These are phyloP conservation scores for Lottia scabra DNA, from an alignment of 2,888 invertebrate species.

Conservation along the genomic window DNA sequence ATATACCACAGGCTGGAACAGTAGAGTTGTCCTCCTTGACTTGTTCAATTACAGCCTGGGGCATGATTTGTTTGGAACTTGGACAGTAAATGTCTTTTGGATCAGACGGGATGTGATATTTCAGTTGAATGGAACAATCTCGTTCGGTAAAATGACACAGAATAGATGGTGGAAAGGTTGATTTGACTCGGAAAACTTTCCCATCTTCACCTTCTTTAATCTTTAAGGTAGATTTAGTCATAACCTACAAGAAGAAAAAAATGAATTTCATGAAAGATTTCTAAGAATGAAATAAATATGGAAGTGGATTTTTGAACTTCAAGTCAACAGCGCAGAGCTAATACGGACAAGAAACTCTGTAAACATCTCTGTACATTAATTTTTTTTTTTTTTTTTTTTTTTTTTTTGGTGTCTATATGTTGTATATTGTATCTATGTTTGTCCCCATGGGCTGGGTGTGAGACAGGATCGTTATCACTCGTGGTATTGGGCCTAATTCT, in stretches of 20 bases:
- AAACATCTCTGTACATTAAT: too few species aligned
- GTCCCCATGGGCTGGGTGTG: too few species aligned
- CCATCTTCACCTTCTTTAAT: conserved; percentile 38
- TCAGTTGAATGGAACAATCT: conserved; percentile 18
- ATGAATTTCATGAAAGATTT: not conserved
- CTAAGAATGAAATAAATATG: too few species aligned
- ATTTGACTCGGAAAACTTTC: conserved; percentile 31
- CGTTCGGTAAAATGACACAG: conserved; percentile 32
- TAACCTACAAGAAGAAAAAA: conserved; percentile 7
- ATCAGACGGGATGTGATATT: conserved; percentile 8
- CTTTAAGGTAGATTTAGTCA: conserved; percentile 25
- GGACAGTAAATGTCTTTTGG: conserved; percentile 21
- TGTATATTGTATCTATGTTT: too few species aligned
- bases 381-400: too few species aligned
- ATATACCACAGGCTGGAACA: conserved; percentile 29
- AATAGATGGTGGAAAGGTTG: conserved; percentile 38
- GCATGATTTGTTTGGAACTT: conserved; percentile 12
- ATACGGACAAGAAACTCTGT: too few species aligned
- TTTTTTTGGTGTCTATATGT: too few species aligned
- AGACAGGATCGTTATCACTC: too few species aligned
- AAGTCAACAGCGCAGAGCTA: too few species aligned
- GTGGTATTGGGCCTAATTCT: too few species aligned
- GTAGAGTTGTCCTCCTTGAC: not conserved
- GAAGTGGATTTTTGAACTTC: too few species aligned
- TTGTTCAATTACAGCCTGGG: conserved; percentile 33